Percentiles rank a stretch among this genome's conserved stretches.
Conservation (phyloP, 2,888 invertebrate species). For the Drosophila barbarae region DNA sequence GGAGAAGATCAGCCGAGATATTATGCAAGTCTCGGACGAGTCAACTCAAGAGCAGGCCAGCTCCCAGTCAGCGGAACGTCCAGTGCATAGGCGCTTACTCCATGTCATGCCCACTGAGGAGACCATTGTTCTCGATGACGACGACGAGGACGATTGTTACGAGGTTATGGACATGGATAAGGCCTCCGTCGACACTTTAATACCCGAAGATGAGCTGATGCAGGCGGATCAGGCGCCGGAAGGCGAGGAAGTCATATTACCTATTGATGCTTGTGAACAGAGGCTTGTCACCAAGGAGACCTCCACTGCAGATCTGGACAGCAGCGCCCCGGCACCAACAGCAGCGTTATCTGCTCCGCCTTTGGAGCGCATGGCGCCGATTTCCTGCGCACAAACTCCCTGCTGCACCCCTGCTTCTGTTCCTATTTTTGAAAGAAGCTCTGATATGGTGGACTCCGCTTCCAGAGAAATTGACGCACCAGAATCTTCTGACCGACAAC, state of each 20-base stretch:
- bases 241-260: background rate
- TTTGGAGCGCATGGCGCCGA: background rate
- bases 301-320: conserved; percentile 54
- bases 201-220: conserved; percentile 30
- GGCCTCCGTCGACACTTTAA: conserved; percentile 48
- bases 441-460: background rate
- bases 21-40: conserved; percentile 2
- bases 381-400: conserved; percentile 1
- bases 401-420: background rate
- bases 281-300: conserved; percentile 44
- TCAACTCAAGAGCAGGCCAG: conserved; percentile 23
- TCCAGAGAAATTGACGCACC: conserved; percentile 1
- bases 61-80: conserved; percentile 33
- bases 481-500: conserved; percentile 2
- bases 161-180: conserved; percentile 47
- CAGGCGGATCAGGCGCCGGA: background rate
- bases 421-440: background rate
- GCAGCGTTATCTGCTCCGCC: background rate
- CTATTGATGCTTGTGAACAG: background rate
- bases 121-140: conserved; percentile 58
- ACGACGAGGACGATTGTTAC: conserved; percentile 49
- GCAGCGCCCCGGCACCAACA: background rate
- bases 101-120: conserved; percentile 47
- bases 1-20: conserved; percentile 4
- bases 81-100: conserved; percentile 47